Base-by-base conservation (phyloP, 2,888 invertebrate genomes). In the Drosophila atripex region DNA sequence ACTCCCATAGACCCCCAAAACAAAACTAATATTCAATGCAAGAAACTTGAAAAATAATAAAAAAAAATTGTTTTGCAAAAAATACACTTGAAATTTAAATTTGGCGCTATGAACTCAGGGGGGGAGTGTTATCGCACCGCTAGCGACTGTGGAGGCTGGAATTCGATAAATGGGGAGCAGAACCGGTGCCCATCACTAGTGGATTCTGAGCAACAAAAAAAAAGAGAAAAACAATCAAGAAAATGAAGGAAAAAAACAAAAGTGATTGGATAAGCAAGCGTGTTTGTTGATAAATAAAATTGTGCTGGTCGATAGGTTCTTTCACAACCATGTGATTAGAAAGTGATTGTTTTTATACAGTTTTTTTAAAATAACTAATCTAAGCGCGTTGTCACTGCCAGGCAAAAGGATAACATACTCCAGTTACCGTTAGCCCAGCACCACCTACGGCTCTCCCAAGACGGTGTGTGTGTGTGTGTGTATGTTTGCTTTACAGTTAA, bases 1-100 rank as follows among this genome's bases (percentile, higher is more conserved):
- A 18, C 21, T 7, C 53, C 53, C 18, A 60, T 60, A 60, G 35
- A 52, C 14, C 46, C 63, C 47, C 46, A 61, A 30, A 28, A 41
- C 0, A 3, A 28, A 51, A n/a, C 51, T 45, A 52, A 46, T 53
- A 64, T 23, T 66, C 28, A 14, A 46, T 30, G 35, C 28, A 45
- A 63, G 43, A 51, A 64, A 39, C 51, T 23, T 18, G 38, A 56
- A 51, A n/a, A 28, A 25, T 6, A 8, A n/a, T n/a, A 38, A 45
- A 38, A 51, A 16, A 12, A 43, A 43, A 43, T 12, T 4, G 18
- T 43, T 43, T 21, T 43, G 18, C 21, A 21, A 43, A 43, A 21
- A 43, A 43, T 23, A 16, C 21, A 35, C 6, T 52, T 61, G 6
- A 1, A 14, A 18, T 63, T 63, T 65, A 9, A 41, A 16, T 18